Evolutionary conservation across 1,140 invertebrate genomes (phyloP), one percentile per base, ranked within the genome.

Genomic region (Bombyx mori): DNA sequence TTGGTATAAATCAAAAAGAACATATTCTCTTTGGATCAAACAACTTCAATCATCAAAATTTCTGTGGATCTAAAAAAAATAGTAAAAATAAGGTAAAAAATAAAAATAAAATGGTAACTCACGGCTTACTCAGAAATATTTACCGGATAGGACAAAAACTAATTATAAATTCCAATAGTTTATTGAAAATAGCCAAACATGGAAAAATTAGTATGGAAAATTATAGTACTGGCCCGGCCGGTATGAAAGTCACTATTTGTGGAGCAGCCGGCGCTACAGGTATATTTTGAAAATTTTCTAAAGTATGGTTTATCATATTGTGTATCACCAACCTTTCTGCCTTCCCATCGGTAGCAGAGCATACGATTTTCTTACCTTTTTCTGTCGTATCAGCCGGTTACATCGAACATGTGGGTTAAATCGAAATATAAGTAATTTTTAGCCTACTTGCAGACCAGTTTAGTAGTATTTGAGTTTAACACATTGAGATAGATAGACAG

Each of bases 201-300:
- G 26, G 12, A n/a, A 56, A n/a, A n/a, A 10, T 46, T 18, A 57
- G 43, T 35, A 47, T 44, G 9, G 47, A 53, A 3, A 10, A 35
- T 8, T 86, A 83, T 50, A 79, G 77, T 54, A 77, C 69, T 2
- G 68, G 71, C 47, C 73, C 77, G 8, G 50, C 63, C 47, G 82
- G 82, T 4, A 82, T 86, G 82, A 86, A 86, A 52, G 71, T 86
- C 8, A 81, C 79, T 0, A 79, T 86, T 47, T 83, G 80, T 52
- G 82, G 82, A 2, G 82, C 82, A 8, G 75, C 69, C 46, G 82
- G 82, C 18, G 70, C 71, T 26, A 82, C 80, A 60, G 82, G 82
- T 82, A 66, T 6, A 52, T 54, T 4, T 35, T 35, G 26, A 35
- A 35, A 1, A 35, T n/a, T 35, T 35, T 35, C 26, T 1, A 1